Base-by-base conservation (phyloP, 2,113 vertebrate species). In the Gallinago media region DNA sequence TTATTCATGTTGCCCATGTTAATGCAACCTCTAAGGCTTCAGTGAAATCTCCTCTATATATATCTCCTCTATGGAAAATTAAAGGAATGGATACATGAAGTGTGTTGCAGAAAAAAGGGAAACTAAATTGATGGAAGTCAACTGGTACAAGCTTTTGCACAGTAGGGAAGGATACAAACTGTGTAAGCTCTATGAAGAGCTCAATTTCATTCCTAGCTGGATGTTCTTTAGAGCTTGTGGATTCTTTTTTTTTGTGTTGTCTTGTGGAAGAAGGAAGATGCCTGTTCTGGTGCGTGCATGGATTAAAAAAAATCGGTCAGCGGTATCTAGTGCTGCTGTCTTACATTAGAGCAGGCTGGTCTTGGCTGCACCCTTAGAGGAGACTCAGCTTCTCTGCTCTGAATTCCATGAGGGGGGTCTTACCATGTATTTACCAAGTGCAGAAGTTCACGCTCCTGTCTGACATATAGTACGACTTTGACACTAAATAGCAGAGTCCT, bases 161-260 rank as follows among this genome's bases (percentile, higher is more conserved):
- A 18, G 8, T 6, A 67, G 36, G 22, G 21, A 70, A 63, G 11
- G 15, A 21, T 18, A 67, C 13, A 89, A 49, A 19, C 38, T 12
- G 20, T 2, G 0, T 0, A 11, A 36, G 14, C 40, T 83, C 38
- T 92, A 42, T 0, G 1, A 44, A 22, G 3, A 56, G 9, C 16
- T 49, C n/a, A 29, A 0, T 27, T 49, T 9, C 19, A 54, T 68
- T 84, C 11, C 25, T 20, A 32, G 72, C 0, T 2, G 23, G 20
- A 49, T 63, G 8, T 38, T 73, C 36, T 62, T 62, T 32, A 67
- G 54, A 47, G 9, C 44, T 67, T 31, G 17, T 67, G 18, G 23
- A 75, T 62, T 42, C 20, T 15, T 50, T 49, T 76, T n/a, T 74
- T 68, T 59, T 50, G 32, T 56, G 2, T 29, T 74, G 11, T 47